Conservation (phyloP, 2,113 vertebrate species). For the human region GRCh38 chr2:183517001-183517500, state of each 20-base stretch:
- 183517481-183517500: background rate
- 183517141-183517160: background rate
- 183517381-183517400: background rate
- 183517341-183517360: background rate
- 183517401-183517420: background rate
- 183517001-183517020: background rate
- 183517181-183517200: slow-evolving; percentile 37
- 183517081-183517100: slow-evolving; percentile 29
- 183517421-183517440: background rate
- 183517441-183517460: background rate
- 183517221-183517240: slow-evolving; percentile 19
- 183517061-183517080: background rate
- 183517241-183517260: background rate
- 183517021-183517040: slow-evolving; percentile 11
- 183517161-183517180: background rate
- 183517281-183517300: background rate
- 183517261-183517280: background rate
- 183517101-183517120: slow-evolving; percentile 25
- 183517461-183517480: background rate
- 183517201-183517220: slow-evolving; percentile 32
- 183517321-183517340: background rate
- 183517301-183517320: slow-evolving; percentile 10
- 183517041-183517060: slow-evolving; percentile 6
- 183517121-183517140: background rate
- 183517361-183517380: background rate